Percentiles rank a stretch among this genome's conserved stretches.
Evolutionary conservation across 2,888 invertebrate species (phyloP).

Genomic region (Dyspetes luteomarginatus): DNA sequence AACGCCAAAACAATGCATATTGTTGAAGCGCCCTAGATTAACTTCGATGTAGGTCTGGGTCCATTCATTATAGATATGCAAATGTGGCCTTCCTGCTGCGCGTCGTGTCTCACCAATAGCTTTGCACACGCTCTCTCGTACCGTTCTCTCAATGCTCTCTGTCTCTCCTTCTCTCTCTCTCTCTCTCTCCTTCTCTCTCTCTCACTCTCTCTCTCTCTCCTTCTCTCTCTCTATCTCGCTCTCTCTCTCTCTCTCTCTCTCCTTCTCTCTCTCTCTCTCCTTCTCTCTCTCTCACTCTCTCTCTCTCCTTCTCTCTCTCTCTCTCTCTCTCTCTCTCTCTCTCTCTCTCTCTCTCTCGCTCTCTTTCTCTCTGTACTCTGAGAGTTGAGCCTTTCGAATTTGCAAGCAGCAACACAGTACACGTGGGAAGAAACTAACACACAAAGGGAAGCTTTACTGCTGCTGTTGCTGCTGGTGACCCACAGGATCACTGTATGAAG

Average conservation of each 20-base stretch:
- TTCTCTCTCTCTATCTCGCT: neutral
- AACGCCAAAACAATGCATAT: constrained; percentile 57
- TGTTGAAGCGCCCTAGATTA: constrained; percentile 63
- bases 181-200: constrained; percentile 28
- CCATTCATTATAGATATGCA: constrained; percentile 65
- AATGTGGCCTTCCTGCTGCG: constrained; percentile 63
- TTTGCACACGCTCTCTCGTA: constrained; percentile 1
- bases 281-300: no score
- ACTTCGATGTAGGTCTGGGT: constrained; percentile 65
- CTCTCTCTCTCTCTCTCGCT: constrained; percentile 14
- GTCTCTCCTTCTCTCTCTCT: constrained; percentile 8
- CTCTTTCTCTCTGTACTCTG: constrained; percentile 11
- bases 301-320: neutral
- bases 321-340: neutral
- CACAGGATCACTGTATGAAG: constrained; percentile 48
- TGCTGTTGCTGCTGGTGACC: constrained; percentile 32
- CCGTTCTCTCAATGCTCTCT: constrained; percentile 2
- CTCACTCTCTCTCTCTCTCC: no score
- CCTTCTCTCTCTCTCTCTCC: constrained; percentile 23
- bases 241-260: constrained; percentile 9
- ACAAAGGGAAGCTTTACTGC: constrained; percentile 50
- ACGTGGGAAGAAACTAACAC: constrained; percentile 57
- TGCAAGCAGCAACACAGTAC: constrained; percentile 42
- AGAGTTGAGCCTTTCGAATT: constrained; percentile 55
- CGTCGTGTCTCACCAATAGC: constrained; percentile 56